Base-by-base conservation (phyloP, 2,113 vertebrate genomes). In the Tragelaphus imberbis region DNA sequence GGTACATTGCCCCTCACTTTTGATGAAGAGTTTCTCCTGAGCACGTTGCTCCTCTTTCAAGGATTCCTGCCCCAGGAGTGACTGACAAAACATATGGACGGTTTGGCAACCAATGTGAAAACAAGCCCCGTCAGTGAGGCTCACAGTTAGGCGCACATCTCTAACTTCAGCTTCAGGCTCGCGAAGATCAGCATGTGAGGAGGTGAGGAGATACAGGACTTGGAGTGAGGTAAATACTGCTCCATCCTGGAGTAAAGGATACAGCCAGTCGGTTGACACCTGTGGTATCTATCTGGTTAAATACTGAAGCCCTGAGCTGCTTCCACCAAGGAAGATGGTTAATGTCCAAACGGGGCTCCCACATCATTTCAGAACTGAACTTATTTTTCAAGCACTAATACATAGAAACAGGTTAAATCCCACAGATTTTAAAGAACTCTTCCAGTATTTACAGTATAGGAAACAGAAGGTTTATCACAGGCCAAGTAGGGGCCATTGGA, bases 191-290 rank as follows among this genome's bases (percentile, higher is more conserved):
- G 28, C 14, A 14, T 36, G 8, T 7, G 19, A 3, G 5, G 55
- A 71, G 27, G 23, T 7, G 2, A 2, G 7, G 25, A 0, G 4
- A 16, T 5, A 3, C 1, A n/a, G 16, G 61, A 27, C 2, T 3
- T 12, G 6, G 13, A 9, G 19, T 23, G 28, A n/a, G 11, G 17
- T 19, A 15, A 40, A 4, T 5, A 30, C n/a, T 27, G 47, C 11
- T 84, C 6, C 6, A 14, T 19, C 56, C 30, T 2, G 17, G 30
- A 9, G 6, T 1, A 13, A 2, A 55, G 0, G 15, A 8, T 7
- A 47, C 8, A 16, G 15, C 23, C 55, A 21, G 4, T 12, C 16
- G 27, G 4, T 21, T 7, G 19, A 28, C 30, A 28, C 30, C 7
- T 6, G 3, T 7, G 2, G 28, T 27, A 1, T 28, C 36, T 21